phyloP scores from a whole-genome alignment of 2,888 invertebrate genomes.

The Pterostichus madidus region DNA sequence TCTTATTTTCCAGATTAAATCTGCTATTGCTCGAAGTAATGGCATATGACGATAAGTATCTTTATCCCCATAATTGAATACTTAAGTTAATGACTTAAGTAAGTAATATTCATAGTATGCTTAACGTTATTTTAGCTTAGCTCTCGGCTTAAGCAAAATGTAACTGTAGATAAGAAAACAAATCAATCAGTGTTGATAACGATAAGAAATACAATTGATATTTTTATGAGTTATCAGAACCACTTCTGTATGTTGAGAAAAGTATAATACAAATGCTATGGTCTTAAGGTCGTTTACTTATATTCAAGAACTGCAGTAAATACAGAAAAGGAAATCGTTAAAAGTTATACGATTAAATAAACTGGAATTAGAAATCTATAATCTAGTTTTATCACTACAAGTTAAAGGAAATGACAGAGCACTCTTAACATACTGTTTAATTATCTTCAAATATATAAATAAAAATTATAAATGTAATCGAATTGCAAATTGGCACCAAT shows the following conservation, averaged over 20 bases:
- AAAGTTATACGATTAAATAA: not conserved
- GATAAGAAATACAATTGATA: slow-evolving; percentile 1
- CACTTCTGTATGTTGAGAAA: slow-evolving; percentile 23
- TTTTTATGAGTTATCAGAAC: slow-evolving; percentile 28
- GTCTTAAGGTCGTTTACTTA: slow-evolving; percentile 1
- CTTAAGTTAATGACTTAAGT: slow-evolving; percentile 4
- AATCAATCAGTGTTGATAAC: slow-evolving; percentile 13
- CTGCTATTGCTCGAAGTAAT: slow-evolving; percentile 1
- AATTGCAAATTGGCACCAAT: too few relatives aligned
- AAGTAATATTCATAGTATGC: not conserved
- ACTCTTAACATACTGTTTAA: not conserved
- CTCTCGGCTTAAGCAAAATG: not conserved
- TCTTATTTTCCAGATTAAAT: not conserved
- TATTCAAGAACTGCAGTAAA: not conserved
- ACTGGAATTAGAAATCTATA: slow-evolving; percentile 25
- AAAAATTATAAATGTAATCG: not conserved
- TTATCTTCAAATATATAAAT: not conserved
- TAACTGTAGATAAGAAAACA: slow-evolving; percentile 30
- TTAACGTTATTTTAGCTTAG: slow-evolving; percentile 8
- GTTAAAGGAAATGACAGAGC: not conserved
- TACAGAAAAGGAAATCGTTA: slow-evolving; percentile 22
- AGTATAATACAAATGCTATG: not conserved
- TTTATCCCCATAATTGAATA: slow-evolving; percentile 16
- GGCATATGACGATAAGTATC: not conserved
- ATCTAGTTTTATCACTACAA: not conserved